phyloP scores from a whole-genome alignment of 2,797 vertebrate genomes.

The Chlorospingus semifuscus region DNA sequence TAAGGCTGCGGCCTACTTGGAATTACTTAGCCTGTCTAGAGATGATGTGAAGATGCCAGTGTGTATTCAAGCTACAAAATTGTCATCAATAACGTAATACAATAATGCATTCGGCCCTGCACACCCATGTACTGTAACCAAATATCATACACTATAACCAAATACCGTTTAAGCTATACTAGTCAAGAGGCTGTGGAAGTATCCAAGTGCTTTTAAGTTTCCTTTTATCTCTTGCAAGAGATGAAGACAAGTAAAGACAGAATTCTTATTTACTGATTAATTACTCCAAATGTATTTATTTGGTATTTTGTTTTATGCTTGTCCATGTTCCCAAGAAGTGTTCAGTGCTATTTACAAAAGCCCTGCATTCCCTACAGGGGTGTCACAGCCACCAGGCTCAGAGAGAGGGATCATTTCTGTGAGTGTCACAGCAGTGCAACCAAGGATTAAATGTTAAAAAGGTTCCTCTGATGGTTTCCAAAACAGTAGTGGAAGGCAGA shows the following conservation, averaged over 20 bases:
- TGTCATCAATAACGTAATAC: neutral
- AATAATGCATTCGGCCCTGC: neutral
- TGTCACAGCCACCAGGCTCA: neutral
- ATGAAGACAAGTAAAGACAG: neutral
- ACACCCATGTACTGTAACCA: neutral
- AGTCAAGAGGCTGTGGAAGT: neutral
- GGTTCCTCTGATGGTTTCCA: neutral
- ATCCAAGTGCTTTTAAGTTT: neutral
- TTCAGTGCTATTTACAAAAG: neutral
- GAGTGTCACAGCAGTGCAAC: neutral
- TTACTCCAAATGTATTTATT: neutral
- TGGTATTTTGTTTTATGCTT: neutral
- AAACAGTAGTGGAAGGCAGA: neutral
- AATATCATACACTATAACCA: neutral
- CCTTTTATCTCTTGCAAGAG: neutral
- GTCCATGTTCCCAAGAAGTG: neutral
- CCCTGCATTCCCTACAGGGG: neutral
- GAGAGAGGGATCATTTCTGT: neutral
- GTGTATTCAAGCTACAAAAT: neutral
- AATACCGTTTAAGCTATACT: neutral
- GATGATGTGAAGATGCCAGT: rapidly evolving
- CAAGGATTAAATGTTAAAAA: neutral
- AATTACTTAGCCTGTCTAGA: neutral
- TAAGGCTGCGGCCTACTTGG: neutral
- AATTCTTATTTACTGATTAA: neutral